Conservation (phyloP, 2,797 vertebrate genomes). For the Crypturellus tataupa region DNA sequence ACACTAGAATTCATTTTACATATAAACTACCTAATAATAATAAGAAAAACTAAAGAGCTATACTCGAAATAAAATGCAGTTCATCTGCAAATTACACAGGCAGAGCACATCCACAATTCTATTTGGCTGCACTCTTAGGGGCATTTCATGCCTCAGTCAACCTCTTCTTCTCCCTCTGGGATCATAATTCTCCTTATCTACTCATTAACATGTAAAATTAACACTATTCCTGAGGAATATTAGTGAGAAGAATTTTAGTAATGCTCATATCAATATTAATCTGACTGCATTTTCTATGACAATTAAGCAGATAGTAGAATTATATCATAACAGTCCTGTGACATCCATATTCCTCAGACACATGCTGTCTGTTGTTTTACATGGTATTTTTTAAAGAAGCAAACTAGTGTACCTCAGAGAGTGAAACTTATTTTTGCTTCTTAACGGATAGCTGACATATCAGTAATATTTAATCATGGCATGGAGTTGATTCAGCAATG, state of each 20-base stretch:
- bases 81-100: neutral
- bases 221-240: constrained; percentile 30
- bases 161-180: neutral
- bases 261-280: constrained; percentile 11
- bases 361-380: neutral
- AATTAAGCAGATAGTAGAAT: constrained; percentile 48
- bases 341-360: neutral
- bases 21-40: neutral
- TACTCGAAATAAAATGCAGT: neutral
- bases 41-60: accelerated
- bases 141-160: neutral
- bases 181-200: constrained; percentile 38
- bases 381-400: constrained; percentile 7
- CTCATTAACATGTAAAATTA: constrained; percentile 63
- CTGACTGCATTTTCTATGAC: constrained; percentile 9
- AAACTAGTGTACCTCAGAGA: neutral
- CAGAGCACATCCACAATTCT: neutral
- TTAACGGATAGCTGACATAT: constrained; percentile 36
- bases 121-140: neutral
- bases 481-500: neutral
- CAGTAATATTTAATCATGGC: constrained; percentile 32
- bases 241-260: neutral
- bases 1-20: neutral
- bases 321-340: neutral
- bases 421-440: constrained; percentile 44